These are phyloP conservation scores for Poecilia velifera DNA, from an alignment of 2,797 vertebrate species.

Conservation along the genomic window DNA sequence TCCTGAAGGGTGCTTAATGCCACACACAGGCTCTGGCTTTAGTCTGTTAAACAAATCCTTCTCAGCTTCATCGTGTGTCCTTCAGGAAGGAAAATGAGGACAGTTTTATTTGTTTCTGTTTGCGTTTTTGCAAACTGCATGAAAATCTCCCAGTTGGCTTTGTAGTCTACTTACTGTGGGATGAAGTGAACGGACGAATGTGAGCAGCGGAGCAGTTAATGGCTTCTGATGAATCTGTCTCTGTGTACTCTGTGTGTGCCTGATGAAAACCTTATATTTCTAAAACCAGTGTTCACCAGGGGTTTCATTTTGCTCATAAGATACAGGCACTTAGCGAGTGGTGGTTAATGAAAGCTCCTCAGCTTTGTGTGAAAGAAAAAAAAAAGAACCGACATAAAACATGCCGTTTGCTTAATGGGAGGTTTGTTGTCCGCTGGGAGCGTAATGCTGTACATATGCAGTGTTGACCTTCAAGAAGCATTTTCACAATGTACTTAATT, in stretches of 20 bases:
- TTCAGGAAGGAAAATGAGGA: constrained; percentile 72
- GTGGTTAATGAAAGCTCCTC: constrained; percentile 72
- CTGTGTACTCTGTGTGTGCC: constrained; percentile 60
- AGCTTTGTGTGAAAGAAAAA: constrained; percentile 53
- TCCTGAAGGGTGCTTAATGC: background rate
- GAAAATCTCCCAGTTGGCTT: constrained; percentile 75
- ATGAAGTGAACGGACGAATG: constrained; percentile 66
- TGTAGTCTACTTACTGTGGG: constrained; percentile 72
- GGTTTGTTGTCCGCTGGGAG: constrained; percentile 61
- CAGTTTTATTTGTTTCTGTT: constrained; percentile 73
- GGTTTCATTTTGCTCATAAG: constrained; percentile 58
- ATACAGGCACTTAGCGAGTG: constrained; percentile 66
- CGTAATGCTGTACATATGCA: constrained; percentile 53
- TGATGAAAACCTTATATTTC: constrained; percentile 73
- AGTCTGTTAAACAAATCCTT: constrained; percentile 47
- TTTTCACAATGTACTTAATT: constrained; percentile 71
- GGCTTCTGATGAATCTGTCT: constrained; percentile 75
- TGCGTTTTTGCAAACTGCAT: constrained; percentile 76
- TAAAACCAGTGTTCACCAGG: constrained; percentile 63
- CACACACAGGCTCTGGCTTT: background rate
- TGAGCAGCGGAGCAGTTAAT: constrained; percentile 73
- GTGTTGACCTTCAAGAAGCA: constrained; percentile 72
- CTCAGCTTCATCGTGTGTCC: constrained; percentile 48
- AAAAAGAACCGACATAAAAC: constrained; percentile 58
- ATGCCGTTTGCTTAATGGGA: constrained; percentile 67